Conservation (phyloP, 2,113 vertebrate genomes). For the Lophotis ruficrista region DNA sequence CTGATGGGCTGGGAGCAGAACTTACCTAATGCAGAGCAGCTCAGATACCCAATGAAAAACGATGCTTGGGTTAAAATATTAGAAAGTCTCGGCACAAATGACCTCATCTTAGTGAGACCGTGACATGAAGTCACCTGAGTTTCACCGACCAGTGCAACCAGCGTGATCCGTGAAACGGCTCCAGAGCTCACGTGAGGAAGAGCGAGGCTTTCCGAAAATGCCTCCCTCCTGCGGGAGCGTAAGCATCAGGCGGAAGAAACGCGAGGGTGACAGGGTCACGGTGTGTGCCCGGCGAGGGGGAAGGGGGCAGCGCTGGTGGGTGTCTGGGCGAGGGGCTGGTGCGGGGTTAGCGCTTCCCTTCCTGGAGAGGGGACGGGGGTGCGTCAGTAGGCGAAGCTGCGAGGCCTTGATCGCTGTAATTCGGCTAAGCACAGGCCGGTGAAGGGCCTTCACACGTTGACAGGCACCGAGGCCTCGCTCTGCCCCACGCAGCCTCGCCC, state of each 20-base stretch:
- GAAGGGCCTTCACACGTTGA: not conserved
- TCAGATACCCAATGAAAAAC: constrained; percentile 20
- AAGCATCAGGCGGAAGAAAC: not conserved
- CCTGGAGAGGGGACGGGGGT: not conserved
- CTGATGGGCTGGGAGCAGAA: not conserved
- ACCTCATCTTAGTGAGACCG: not conserved
- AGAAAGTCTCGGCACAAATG: constrained; percentile 23
- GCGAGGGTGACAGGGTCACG: not conserved
- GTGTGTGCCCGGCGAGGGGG: accelerated
- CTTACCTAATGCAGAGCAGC: not conserved
- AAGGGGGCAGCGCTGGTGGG: not conserved
- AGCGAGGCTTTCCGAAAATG: not conserved
- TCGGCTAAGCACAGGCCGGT: not conserved
- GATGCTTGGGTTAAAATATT: constrained; percentile 15
- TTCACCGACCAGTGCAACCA: not conserved
- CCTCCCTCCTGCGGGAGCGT: not conserved
- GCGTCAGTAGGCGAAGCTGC: not conserved
- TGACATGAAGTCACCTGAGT: not conserved
- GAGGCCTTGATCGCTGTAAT: not conserved
- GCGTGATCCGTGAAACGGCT: accelerated
- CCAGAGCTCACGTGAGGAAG: not conserved
- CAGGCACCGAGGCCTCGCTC: not conserved
- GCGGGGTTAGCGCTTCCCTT: not conserved
- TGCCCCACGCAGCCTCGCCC: accelerated
- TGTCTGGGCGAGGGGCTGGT: accelerated